Percentiles rank a stretch among this genome's conserved stretches.
phyloP scores from a whole-genome alignment of 1,140 invertebrate species.

The Antheraea mylitta region DNA sequence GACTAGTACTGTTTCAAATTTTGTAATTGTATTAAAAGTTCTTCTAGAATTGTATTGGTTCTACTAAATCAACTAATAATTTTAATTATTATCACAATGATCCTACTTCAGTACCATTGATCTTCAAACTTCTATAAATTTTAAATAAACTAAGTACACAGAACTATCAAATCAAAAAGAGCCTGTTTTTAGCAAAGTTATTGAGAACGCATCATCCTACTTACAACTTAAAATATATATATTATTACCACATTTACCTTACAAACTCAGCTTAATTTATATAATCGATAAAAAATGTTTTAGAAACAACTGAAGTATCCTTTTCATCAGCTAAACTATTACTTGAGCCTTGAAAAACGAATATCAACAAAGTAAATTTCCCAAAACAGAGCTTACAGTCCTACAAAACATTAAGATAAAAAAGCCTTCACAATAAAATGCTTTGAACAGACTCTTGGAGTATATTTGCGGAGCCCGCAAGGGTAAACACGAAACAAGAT shows the following conservation, averaged over 20 bases:
- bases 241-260: neutral
- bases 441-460: conserved; percentile 14
- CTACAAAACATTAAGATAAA: conserved; percentile 16
- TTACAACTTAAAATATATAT: too few relatives aligned
- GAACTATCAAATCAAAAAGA: too few relatives aligned
- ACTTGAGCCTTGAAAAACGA: neutral
- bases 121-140: too few relatives aligned
- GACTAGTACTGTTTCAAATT: too few relatives aligned
- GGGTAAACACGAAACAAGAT: conserved; percentile 39
- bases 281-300: neutral
- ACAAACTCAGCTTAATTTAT: neutral
- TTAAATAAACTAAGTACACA: too few relatives aligned
- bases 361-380: neutral
- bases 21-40: too few relatives aligned
- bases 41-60: too few relatives aligned
- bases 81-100: too few relatives aligned
- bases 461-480: conserved; percentile 27
- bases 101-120: too few relatives aligned
- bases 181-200: too few relatives aligned
- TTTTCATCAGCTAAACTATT: neutral
- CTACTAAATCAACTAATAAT: too few relatives aligned
- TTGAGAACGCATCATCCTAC: too few relatives aligned
- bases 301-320: neutral
- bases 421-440: conserved; percentile 18
- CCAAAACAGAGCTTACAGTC: neutral